phyloP scores from a whole-genome alignment of 2,888 invertebrate species.

The Chrysina gloriosa region DNA sequence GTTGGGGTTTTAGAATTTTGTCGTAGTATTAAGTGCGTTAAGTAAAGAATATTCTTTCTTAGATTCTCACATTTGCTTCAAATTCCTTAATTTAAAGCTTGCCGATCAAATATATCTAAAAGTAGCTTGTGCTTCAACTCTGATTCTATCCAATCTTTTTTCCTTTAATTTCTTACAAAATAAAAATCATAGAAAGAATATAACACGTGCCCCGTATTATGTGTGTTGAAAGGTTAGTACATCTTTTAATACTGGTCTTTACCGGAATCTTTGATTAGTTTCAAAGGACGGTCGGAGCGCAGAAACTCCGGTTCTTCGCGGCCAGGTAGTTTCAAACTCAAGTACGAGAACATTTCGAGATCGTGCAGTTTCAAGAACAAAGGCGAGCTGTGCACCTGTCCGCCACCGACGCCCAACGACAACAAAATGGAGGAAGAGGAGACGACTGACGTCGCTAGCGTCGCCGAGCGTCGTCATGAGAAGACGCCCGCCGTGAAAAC shows the following conservation, averaged over 20 bases:
- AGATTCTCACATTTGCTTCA: no score
- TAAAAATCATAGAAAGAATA: conserved; percentile 17
- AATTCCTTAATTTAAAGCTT: no score
- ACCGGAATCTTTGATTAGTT: conserved; percentile 53
- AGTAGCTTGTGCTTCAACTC: no score
- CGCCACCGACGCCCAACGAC: conserved; percentile 45
- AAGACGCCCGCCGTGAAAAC: conserved; percentile 53
- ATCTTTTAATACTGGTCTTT: conserved; percentile 35
- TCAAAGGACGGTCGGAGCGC: conserved; percentile 60
- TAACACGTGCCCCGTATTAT: conserved; percentile 19
- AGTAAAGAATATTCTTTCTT: no score
- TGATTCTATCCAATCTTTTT: no score
- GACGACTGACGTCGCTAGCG: conserved; percentile 39
- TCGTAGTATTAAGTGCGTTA: no score
- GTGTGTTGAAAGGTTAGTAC: conserved; percentile 27
- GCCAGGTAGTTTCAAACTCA: conserved; percentile 62
- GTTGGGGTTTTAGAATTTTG: no score
- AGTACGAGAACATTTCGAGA: conserved; percentile 62
- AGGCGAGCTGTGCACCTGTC: conserved; percentile 62
- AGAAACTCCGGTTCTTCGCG: conserved; percentile 59
- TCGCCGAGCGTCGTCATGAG: conserved; percentile 33
- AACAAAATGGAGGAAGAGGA: conserved; percentile 46
- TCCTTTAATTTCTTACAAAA: conserved; percentile 5
- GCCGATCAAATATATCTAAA: no score
- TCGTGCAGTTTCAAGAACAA: conserved; percentile 63